Conservation (phyloP, 1,140 invertebrate genomes). For the Lucilia sericata region DNA sequence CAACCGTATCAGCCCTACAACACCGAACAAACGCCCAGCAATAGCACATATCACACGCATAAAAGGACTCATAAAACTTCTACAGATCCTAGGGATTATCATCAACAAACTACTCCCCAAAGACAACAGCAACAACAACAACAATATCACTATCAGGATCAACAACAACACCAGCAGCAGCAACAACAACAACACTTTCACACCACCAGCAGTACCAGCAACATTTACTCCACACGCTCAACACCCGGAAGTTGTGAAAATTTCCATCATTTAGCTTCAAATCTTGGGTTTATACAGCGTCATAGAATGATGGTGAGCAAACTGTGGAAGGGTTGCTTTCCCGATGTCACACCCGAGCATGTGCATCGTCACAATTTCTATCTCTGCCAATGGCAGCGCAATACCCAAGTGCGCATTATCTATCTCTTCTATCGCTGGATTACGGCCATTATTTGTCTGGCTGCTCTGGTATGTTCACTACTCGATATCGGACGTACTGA, state of each 20-base stretch:
- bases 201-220: slow-evolving; percentile 20
- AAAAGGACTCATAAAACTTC: background rate
- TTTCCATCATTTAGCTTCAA: slow-evolving; percentile 61
- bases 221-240: slow-evolving; percentile 43
- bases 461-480: slow-evolving; percentile 70
- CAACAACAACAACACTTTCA: slow-evolving; percentile 32
- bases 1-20: slow-evolving; percentile 46
- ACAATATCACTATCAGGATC: slow-evolving; percentile 48
- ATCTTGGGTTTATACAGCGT: slow-evolving; percentile 60
- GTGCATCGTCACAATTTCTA: slow-evolving; percentile 67
- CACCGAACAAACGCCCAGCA: background rate
- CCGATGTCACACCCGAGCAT: slow-evolving; percentile 66
- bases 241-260: slow-evolving; percentile 64
- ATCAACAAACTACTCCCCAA: background rate
- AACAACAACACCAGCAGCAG: slow-evolving; percentile 49
- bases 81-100: background rate
- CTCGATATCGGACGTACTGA: slow-evolving; percentile 69
- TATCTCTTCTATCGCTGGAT: slow-evolving; percentile 74
- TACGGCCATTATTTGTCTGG: slow-evolving; percentile 70
- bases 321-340: slow-evolving; percentile 67
- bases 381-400: slow-evolving; percentile 69
- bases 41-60: slow-evolving; percentile 12
- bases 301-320: slow-evolving; percentile 68
- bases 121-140: slow-evolving; percentile 39
- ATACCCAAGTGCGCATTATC: slow-evolving; percentile 66